A percentile compares a stretch with the other conserved stretches of the same genome.
These are phyloP conservation scores for Mastomys coucha DNA, from an alignment of 2,113 vertebrate genomes.

Conservation along the genomic window DNA sequence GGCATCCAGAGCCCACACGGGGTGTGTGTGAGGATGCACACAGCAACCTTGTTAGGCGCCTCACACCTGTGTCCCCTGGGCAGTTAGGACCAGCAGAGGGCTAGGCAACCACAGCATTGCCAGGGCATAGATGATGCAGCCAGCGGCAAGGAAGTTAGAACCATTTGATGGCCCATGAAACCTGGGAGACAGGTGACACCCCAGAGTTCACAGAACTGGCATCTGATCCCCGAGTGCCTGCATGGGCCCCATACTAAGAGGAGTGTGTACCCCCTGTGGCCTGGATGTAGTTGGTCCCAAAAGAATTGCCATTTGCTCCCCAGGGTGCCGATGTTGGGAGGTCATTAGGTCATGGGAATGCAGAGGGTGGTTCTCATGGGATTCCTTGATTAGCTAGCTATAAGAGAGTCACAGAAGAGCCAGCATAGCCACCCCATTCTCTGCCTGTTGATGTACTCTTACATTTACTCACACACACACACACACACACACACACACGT, in stretches of 20 bases:
- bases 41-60: neutral
- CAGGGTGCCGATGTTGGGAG: neutral
- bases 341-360: neutral
- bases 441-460: neutral
- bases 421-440: neutral
- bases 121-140: rapidly evolving
- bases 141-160: neutral
- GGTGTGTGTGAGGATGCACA: too few species aligned
- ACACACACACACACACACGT: neutral
- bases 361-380: neutral
- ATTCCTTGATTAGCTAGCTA: neutral
- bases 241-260: neutral
- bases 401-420: neutral
- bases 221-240: neutral
- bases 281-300: neutral
- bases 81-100: neutral
- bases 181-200: neutral
- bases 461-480: neutral
- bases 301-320: neutral
- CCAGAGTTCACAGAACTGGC: neutral
- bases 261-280: neutral
- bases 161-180: too few species aligned
- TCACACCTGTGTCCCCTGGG: rapidly evolving
- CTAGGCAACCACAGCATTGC: neutral
- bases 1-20: neutral